phyloP scores from a whole-genome alignment of 2,888 invertebrate species.

The Agrotis puta region DNA sequence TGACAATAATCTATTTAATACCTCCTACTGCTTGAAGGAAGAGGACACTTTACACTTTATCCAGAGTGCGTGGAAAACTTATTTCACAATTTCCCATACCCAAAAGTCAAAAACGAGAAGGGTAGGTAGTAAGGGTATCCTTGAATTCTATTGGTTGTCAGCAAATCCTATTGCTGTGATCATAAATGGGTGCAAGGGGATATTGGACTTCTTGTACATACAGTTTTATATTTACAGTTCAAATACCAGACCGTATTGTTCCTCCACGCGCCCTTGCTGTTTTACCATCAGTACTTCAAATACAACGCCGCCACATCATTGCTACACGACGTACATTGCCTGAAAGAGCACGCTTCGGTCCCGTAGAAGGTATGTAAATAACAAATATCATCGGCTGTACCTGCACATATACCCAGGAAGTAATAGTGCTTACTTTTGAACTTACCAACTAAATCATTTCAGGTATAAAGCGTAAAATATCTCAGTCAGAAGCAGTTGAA shows the following conservation, averaged over 20 bases:
- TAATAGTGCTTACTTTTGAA: constrained; percentile 1
- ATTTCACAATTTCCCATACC: no score
- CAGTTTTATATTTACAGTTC: constrained; percentile 69
- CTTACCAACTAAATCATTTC: constrained; percentile 54
- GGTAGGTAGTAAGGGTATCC: no score
- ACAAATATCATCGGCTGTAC: not conserved
- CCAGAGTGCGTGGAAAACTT: no score
- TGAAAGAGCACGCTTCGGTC: constrained; percentile 94
- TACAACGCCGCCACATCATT: constrained; percentile 88
- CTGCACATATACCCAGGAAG: not conserved
- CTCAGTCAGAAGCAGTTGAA: constrained; percentile 61
- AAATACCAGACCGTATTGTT: constrained; percentile 93
- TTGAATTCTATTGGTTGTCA: no score
- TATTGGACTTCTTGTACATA: no score
- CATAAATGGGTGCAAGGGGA: no score
- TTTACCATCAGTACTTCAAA: constrained; percentile 92
- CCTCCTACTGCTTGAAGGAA: not conserved
- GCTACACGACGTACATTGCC: constrained; percentile 93
- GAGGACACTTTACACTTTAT: no score
- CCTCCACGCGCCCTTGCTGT: constrained; percentile 95
- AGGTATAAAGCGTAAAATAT: constrained; percentile 70
- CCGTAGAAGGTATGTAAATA: constrained; percentile 87
- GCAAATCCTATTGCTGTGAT: no score
- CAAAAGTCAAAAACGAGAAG: no score
- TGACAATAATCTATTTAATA: not conserved